Base-by-base conservation (phyloP, 2,888 invertebrate genomes). In the Rhyacophila evoluta region DNA sequence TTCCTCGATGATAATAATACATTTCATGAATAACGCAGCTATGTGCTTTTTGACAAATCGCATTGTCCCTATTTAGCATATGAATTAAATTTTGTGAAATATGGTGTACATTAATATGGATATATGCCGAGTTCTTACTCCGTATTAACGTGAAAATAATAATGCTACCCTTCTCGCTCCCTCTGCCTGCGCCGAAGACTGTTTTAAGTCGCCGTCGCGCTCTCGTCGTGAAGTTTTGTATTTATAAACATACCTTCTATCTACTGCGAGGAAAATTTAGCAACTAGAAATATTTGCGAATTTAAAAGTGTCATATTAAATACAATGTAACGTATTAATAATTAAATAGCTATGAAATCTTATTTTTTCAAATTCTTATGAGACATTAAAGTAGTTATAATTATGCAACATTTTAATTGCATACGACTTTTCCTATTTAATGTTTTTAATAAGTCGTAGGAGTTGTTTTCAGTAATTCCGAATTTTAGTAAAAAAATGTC, bases 1-100 rank as follows among this genome's bases (percentile, higher is more conserved):
- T 25, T n/a, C 36, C 69, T 69, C 69, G 69, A 69, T 69, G 69
- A 12, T 12, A 55, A 33, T 33, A 33, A 69, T 69, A n/a, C n/a
- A 36, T 36, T 72, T 37, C 36, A 29, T 39, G 39, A 72, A 72
- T 39, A 72, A 33, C 72, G 74, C 72, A 36, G 71, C 67, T 77
- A 72, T 77, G 72, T 77, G 75, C 81, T 79, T 87, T 88, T 87
- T 88, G 88, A 92, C 91, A 91, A 91, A 91, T 88, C 90, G 88
- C 87, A 75, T 75, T 85, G 86, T 88, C 88, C 88, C 89, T 91
- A 91, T 93, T 93, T 94, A 93, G 92, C 94, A 94, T 94, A 93
- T 93, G 93, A 94, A 94, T 94, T 93, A 93, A 93, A 92, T 92
- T 91, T 89, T 86, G 91, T 93, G 93, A 94, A 93, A 93, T 93